Percentiles rank a stretch among this genome's conserved stretches.
Evolutionary conservation across 2,113 vertebrate genomes (phyloP).

Genomic region (Syngnathus floridae): DNA sequence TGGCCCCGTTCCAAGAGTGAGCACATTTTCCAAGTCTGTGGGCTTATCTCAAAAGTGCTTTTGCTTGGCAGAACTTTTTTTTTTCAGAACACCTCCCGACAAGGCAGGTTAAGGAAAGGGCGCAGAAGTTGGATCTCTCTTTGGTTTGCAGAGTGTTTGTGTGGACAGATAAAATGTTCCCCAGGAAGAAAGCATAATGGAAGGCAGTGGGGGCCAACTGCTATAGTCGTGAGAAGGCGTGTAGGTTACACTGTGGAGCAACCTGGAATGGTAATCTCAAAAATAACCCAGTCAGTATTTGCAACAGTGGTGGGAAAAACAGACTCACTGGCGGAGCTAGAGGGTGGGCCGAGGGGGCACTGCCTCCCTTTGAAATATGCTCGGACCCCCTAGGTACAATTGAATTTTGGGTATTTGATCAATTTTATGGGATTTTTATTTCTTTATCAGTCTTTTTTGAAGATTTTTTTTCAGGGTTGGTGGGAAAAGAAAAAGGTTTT

Average conservation of each 20-base stretch:
- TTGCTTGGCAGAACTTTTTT: constrained; percentile 13
- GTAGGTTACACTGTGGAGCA: background rate
- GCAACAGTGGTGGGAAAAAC: background rate
- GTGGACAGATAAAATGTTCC: constrained; percentile 31
- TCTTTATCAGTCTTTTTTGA: too few species aligned
- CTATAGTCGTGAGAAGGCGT: background rate
- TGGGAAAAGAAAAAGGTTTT: too few species aligned
- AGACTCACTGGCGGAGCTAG: background rate
- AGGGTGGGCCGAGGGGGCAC: too few species aligned
- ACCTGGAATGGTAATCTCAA: background rate
- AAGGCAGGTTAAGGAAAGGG: constrained; percentile 23
- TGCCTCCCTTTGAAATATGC: too few species aligned
- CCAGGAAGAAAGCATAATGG: constrained; percentile 25
- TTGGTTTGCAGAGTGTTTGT: constrained; percentile 7
- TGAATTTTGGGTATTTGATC: too few species aligned
- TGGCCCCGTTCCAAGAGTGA: background rate
- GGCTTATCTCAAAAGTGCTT: background rate
- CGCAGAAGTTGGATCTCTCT: constrained; percentile 18
- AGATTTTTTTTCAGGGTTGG: too few species aligned
- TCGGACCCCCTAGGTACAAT: too few species aligned
- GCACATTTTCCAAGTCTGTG: background rate
- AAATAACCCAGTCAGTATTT: background rate
- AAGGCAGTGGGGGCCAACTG: constrained; percentile 11
- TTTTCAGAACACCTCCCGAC: constrained; percentile 14
- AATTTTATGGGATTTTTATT: too few species aligned